Evolutionary conservation across 2,888 invertebrate species (phyloP), one percentile per base, ranked within the genome.

Genomic region (Perithous albicinctus): DNA sequence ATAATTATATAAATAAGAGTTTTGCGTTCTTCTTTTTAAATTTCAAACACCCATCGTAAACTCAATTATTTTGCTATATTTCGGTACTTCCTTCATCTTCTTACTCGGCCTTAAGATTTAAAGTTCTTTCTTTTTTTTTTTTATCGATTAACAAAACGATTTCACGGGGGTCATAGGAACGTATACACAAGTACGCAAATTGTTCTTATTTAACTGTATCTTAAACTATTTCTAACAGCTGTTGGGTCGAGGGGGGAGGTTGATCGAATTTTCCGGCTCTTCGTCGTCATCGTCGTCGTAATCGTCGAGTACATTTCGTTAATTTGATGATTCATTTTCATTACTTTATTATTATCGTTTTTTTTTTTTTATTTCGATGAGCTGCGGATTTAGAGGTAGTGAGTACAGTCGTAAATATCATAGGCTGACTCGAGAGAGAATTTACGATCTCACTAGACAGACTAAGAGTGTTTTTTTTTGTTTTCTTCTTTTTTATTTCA

Each of bases 371-470:
- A 23, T 32, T 66, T 38, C 18, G 43, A 43, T 48, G 63, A 26
- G 48, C 18, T 56, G 46, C 26, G 15, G 54, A n/a, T 12, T 15
- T 10, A 29, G 48, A 72, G 72, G 43, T 15, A 67, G 64, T 41
- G 56, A 63, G 56, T 59, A 81, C 51, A 59, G 56, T 72, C 8
- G 61, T 61, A 48, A 56, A 32, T 54, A 43, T 38, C 43, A 23
- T 54, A 32, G 66, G 59, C 51, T 61, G 48, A 59, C 46, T 56
- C 8, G 73, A 51, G 35, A 54, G 15, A 63, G 35, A 48, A 46
- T 48, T 43, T 35, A 75, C 35, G 61, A 66, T 75, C 70, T 72
- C 48, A 66, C 66, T 72, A 59, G 54, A 76, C 70, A 32, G 72
- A 59, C 75, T 66, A 72, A 78, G 48, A 72, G 43, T 20, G 29